phyloP scores from a whole-genome alignment of 2,797 vertebrate species.

The Helarctos malayanus region DNA sequence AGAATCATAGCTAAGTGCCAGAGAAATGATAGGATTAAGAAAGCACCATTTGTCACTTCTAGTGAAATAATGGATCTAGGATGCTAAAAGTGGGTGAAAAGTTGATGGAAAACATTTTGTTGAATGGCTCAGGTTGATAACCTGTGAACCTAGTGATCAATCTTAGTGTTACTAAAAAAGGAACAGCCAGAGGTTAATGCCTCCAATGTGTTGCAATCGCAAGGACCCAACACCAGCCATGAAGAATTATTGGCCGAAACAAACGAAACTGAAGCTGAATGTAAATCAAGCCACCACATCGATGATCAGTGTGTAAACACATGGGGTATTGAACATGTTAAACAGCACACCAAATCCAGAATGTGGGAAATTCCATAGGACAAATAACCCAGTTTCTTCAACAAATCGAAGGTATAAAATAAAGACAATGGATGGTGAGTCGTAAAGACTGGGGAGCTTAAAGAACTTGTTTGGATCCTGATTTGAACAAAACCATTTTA shows the following conservation, averaged over 20 bases:
- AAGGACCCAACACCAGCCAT: not conserved
- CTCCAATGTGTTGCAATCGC: not conserved
- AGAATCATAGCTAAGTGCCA: not conserved
- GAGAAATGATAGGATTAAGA: not conserved
- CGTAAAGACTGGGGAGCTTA: not conserved
- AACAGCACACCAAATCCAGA: not conserved
- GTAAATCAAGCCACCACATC: not conserved
- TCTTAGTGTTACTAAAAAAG: not conserved
- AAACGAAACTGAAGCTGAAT: not conserved
- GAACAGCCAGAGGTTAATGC: not conserved
- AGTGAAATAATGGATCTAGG: not conserved
- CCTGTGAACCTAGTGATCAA: not conserved
- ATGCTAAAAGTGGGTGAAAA: not conserved
- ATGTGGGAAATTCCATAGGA: not conserved
- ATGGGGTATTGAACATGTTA: not conserved
- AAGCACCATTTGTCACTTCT: not conserved
- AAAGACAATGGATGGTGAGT: not conserved
- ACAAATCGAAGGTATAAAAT: not conserved
- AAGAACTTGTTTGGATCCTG: not conserved
- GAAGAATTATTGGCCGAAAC: not conserved
- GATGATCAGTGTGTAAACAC: not conserved
- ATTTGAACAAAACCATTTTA: conserved; percentile 16
- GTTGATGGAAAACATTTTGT: not conserved
- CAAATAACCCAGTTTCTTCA: not conserved
- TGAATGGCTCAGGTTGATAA: not conserved